Base-by-base conservation (phyloP, 92 coral and sea anemone genomes). In the Palythoa grandiflora region DNA sequence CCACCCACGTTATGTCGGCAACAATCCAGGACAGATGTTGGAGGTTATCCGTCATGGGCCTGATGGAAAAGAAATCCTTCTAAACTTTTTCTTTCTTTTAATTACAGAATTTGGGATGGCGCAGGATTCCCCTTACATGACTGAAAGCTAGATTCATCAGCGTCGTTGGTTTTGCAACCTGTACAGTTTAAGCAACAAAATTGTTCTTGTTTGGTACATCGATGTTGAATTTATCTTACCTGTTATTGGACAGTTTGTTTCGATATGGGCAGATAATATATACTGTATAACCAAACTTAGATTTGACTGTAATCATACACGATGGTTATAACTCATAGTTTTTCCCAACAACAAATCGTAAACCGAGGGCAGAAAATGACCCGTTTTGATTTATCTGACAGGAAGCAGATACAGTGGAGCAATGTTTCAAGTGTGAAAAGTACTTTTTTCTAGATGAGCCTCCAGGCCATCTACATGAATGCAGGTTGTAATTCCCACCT, bases 1-100 rank as follows among this genome's bases (percentile, higher is more conserved):
- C 39, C 94, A 92, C 83, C 92, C 92, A 85, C 92, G 92, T 59
- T 66, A 81, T 13, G 74, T 48, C 40, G 76, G 17, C 39, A 87
- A 81, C 37, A 75, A 16, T 14, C 88, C 88, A 76, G 54, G 84
- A 13, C 74, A 74, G 28, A 15, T 59, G 84, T 79, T 37, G 36
- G 50, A 79, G 5, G 79, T 89, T 68, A 73, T 50, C 84, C 74
- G 20, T 47, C 84, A 59, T 28, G n/a, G 59, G 52, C 48, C 7
- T 13, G 79, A 2, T 59, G 85, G 74, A 38, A 37, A 79, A 8
- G 50, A 53, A 21, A 63, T 61, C n/a, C n/a, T n/a, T n/a, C n/a
- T n/a, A n/a, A n/a, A n/a, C n/a, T n/a, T n/a, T n/a, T n/a, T n/a
- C n/a, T n/a, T n/a, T n/a, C n/a, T n/a, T n/a, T n/a, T n/a, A n/a